A percentile compares a stretch with the other conserved stretches of the same genome.
phyloP scores from a whole-genome alignment of 2,113 vertebrate species.

The Oplegnathus fasciatus region DNA sequence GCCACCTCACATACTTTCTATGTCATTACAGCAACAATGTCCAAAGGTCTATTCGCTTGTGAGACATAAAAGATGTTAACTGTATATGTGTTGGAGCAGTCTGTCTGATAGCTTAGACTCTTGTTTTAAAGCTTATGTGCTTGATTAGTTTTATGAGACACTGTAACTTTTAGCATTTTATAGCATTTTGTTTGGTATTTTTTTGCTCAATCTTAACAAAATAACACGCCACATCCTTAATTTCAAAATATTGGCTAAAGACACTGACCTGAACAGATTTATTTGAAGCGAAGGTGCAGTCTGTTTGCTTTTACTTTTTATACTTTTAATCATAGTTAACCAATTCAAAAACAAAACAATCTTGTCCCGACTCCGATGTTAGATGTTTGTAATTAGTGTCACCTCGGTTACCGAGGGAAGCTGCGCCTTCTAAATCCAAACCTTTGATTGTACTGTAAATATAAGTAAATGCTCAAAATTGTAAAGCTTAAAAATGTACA shows the following conservation, averaged over 20 bases:
- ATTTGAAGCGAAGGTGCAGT: slow-evolving; percentile 36
- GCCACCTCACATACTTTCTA: slow-evolving; percentile 11
- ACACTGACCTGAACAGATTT: slow-evolving; percentile 63
- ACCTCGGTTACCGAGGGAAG: slow-evolving; percentile 19
- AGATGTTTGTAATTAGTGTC: slow-evolving; percentile 28
- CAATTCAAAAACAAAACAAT: background rate
- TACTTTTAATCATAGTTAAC: slow-evolving; percentile 8
- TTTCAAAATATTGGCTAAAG: slow-evolving; percentile 45
- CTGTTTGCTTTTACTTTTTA: slow-evolving; percentile 27
- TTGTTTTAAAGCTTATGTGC: slow-evolving; percentile 39
- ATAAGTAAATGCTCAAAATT: slow-evolving; percentile 64
- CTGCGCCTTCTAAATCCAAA: slow-evolving; percentile 38
- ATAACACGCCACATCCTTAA: slow-evolving; percentile 64
- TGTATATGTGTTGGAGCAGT: slow-evolving; percentile 27
- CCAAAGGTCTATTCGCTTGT: slow-evolving; percentile 10
- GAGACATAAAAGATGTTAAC: slow-evolving; percentile 46
- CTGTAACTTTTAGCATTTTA: slow-evolving; percentile 68
- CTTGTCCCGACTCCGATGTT: background rate
- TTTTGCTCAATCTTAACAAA: slow-evolving; percentile 33
- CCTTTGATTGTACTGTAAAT: slow-evolving; percentile 82
- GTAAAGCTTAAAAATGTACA: slow-evolving; percentile 80
- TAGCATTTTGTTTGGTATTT: slow-evolving; percentile 33
- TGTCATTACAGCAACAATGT: slow-evolving; percentile 13
- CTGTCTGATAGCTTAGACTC: slow-evolving; percentile 20
- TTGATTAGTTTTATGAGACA: slow-evolving; percentile 62